A percentile compares a stretch with the other conserved stretches of the same genome.
Evolutionary conservation across 2,797 vertebrate species (phyloP).

Genomic region (Sebastes iracundus): DNA sequence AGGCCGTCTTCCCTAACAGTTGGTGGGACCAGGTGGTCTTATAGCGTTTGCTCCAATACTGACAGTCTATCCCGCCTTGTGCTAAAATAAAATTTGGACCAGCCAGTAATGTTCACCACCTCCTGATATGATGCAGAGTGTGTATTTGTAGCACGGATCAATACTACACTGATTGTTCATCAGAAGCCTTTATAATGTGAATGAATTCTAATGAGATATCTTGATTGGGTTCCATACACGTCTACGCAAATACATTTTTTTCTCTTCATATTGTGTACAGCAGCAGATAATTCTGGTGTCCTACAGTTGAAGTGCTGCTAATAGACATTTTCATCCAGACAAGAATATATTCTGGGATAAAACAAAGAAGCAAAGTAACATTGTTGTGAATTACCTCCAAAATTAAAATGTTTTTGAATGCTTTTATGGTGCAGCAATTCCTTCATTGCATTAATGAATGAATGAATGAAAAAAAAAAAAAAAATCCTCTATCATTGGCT

Average conservation of each 20-base stretch:
- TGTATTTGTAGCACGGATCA: background rate
- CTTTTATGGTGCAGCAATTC: background rate
- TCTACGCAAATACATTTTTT: background rate
- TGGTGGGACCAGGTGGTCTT: slow-evolving; percentile 70
- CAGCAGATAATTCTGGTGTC: background rate
- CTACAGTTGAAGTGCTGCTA: background rate
- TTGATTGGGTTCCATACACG: background rate
- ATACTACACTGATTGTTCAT: background rate
- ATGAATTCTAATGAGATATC: background rate
- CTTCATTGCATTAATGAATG: background rate
- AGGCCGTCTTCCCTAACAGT: slow-evolving; percentile 65
- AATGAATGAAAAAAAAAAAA: background rate
- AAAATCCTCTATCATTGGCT: background rate
- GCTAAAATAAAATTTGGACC: background rate
- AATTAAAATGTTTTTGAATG: background rate
- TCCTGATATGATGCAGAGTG: background rate
- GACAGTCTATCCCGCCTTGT: slow-evolving; percentile 11
- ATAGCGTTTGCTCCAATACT: slow-evolving; percentile 51
- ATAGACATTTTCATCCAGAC: background rate
- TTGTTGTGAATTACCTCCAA: background rate
- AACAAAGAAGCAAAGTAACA: background rate
- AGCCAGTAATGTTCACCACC: background rate
- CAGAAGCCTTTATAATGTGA: background rate
- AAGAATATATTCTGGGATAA: background rate
- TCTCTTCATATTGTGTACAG: background rate